Evolutionary conservation across 1,140 invertebrate genomes (phyloP).

Genomic region (Panagrolaimus sp.): DNA sequence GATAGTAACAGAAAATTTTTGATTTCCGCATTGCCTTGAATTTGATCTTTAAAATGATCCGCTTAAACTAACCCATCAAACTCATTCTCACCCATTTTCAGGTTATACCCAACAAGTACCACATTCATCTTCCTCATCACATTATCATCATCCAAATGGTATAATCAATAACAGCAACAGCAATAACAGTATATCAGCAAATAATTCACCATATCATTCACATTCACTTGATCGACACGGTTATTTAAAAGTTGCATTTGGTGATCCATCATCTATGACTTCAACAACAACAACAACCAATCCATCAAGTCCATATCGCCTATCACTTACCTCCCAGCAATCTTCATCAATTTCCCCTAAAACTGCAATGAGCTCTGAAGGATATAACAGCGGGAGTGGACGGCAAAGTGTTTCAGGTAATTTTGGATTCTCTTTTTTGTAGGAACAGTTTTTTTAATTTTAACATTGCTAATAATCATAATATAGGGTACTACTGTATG

Average conservation of each 20-base stretch:
- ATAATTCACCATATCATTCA: slow-evolving; percentile 6
- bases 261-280: neutral
- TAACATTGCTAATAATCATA: neutral
- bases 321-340: neutral
- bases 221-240: slow-evolving; percentile 26
- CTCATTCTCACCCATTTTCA: too few species aligned
- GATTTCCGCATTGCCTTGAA: too few species aligned
- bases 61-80: too few species aligned
- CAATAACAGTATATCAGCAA: neutral
- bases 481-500: too few species aligned
- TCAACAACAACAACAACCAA: neutral
- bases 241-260: slow-evolving; percentile 14
- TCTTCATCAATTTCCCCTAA: neutral
- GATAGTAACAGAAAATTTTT: too few species aligned
- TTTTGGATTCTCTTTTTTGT: slow-evolving; percentile 2
- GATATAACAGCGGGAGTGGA: neutral
- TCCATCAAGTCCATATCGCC: neutral
- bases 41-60: too few species aligned
- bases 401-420: neutral
- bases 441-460: neutral
- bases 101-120: too few species aligned
- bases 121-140: too few species aligned
- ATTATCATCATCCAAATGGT: too few species aligned
- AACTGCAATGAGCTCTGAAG: neutral
- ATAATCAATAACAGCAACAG: neutral